Evolutionary conservation across 2,113 vertebrate genomes (phyloP), one percentile per base, ranked within the genome.

Genomic region (Menidia beryllina): DNA sequence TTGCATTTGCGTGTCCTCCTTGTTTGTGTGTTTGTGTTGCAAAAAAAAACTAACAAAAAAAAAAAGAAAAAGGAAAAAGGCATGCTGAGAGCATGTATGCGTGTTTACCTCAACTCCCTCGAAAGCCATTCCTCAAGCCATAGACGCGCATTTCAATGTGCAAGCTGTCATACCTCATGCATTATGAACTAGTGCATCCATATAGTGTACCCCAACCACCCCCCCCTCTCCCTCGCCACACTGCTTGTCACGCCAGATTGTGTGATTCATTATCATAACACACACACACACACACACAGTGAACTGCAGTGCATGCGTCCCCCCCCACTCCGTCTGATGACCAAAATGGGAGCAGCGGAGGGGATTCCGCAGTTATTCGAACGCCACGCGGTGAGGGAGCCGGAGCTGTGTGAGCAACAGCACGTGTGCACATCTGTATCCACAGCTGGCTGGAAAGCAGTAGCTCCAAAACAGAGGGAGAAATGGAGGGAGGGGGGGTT

Each of bases 371-470:
- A 4, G 59, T 51, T 19, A 43, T 38, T n/a, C n/a, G n/a, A n/a
- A n/a, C n/a, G n/a, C n/a, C n/a, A n/a, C n/a, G n/a, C n/a, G n/a
- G n/a, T n/a, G n/a, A n/a, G n/a, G n/a, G n/a, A n/a, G n/a, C n/a
- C n/a, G n/a, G n/a, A n/a, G n/a, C n/a, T n/a, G n/a, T n/a, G n/a
- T n/a, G n/a, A n/a, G n/a, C n/a, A n/a, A n/a, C n/a, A n/a, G n/a
- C n/a, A n/a, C n/a, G n/a, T n/a, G n/a, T n/a, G n/a, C n/a, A n/a
- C 66, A 72, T 76, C 70, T 70, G 81, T 70, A 70, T 72, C 80
- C 80, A 69, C 9, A 15, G 58, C 14, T 70, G 75, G 88, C 74
- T 63, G 66, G 55, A 75, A 13, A 3, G 0, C 27, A 27, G 41
- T 43, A 43, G 13, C 5, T 43, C n/a, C 17, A 45, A 8, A 7